Percentiles rank a stretch among this genome's conserved stretches.
Evolutionary conservation across 1,140 invertebrate genomes (phyloP).

Genomic region (Drosophila elegans): DNA sequence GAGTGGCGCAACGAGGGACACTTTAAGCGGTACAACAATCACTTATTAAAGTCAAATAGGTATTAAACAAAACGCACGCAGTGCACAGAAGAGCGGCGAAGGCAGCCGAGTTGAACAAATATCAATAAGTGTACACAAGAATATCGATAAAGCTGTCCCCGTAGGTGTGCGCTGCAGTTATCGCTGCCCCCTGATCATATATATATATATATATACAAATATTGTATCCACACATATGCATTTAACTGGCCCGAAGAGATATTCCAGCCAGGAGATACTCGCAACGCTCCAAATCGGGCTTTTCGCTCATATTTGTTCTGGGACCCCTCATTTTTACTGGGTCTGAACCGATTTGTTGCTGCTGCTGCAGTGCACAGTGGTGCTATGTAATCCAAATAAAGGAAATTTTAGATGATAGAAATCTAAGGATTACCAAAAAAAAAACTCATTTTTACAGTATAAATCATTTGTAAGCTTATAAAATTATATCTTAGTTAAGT

Average conservation of each 20-base stretch:
- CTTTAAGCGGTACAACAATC: slow-evolving; percentile 83
- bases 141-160: slow-evolving; percentile 45
- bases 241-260: background rate
- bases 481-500: too few relatives aligned
- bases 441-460: too few relatives aligned
- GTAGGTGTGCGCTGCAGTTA: slow-evolving; percentile 27
- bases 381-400: background rate
- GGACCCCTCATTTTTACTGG: slow-evolving; percentile 35
- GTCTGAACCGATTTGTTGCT: slow-evolving; percentile 29
- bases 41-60: slow-evolving; percentile 84
- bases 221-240: slow-evolving; percentile 15
- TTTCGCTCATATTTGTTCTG: slow-evolving; percentile 66
- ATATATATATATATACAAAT: background rate
- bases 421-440: too few relatives aligned
- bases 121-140: slow-evolving; percentile 69
- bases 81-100: slow-evolving; percentile 11
- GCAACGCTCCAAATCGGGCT: slow-evolving; percentile 62
- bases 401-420: too few relatives aligned
- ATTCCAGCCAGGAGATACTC: slow-evolving; percentile 52
- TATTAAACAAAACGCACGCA: slow-evolving; percentile 76
- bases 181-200: slow-evolving; percentile 5
- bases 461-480: too few relatives aligned
- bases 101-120: slow-evolving; percentile 70
- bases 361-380: slow-evolving; percentile 43
- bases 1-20: slow-evolving; percentile 68